Evolutionary conservation across 2,797 vertebrate genomes (phyloP), one percentile per base, ranked within the genome.

Genomic region (Gobionotothen gibberifrons): DNA sequence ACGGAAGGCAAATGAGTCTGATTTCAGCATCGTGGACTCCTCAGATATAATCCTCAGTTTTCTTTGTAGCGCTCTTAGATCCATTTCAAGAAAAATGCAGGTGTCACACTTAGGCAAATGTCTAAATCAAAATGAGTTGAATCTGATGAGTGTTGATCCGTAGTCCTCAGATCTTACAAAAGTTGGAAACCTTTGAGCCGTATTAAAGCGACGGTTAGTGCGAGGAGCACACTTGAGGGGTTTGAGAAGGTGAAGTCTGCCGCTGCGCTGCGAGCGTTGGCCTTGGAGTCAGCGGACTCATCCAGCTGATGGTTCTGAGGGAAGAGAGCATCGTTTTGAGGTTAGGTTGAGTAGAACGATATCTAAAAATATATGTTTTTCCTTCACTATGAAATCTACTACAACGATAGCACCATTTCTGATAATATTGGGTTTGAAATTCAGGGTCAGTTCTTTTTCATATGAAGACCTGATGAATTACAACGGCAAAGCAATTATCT

Each of bases 251-350:
- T 4, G 17, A 49, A 66, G 11, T 76, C 69, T 8, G 80, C 72
- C 10, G 90, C 49, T 2, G 92, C 91, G 81, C 90, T 94, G 75
- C 91, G 81, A 5, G 92, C 65, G 8, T 91, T 85, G 63, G 93
- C 90, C 2, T 93, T 94, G 1, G 92, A 93, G 69, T 77, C 79
- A 1, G 79, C 76, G 54, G 92, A 90, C 59, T 93, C 89, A 1
- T 88, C 92, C 76, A 93, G 83, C n/a, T 90, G 89, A 49, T 89
- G 89, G 61, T 93, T 92, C 94, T 95, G 83, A 32, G 43, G 53
- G 17, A 42, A 76, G 67, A 59, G 10, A 58, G 7, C 61, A 61
- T 0, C 67, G 19, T n/a, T 36, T 79, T 60, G 52, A 57, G 49
- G 49, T 39, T 7, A 69, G 39, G 6, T n/a, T 55, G n/a, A 68